Evolutionary conservation across 2,888 invertebrate genomes (phyloP).

Genomic region (Operophtera brumata): DNA sequence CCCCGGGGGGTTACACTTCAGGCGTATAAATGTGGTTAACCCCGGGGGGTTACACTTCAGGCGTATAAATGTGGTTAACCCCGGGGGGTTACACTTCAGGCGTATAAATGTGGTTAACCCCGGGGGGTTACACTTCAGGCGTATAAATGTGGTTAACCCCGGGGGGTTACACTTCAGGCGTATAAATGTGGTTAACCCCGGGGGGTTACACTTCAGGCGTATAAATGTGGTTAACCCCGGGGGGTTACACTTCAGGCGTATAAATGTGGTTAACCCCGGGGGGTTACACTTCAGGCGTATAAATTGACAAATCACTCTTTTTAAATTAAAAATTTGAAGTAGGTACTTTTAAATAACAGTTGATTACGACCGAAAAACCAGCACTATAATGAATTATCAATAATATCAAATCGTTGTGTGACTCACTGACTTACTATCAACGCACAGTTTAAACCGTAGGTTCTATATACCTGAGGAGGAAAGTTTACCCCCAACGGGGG

Average conservation of each 20-base stretch:
- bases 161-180: constrained; percentile 4
- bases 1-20: constrained; percentile 8
- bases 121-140: constrained; percentile 5
- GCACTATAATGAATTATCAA: no score
- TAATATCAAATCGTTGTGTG: no score
- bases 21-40: constrained; percentile 2
- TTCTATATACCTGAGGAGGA: no score
- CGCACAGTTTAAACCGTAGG: no score
- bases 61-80: constrained; percentile 4
- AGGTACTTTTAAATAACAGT: no score
- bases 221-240: constrained; percentile 5
- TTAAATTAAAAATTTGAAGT: background rate
- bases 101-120: constrained; percentile 5
- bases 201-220: constrained; percentile 5
- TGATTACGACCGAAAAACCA: no score
- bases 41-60: constrained; percentile 7
- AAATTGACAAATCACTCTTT: constrained; percentile 6
- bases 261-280: constrained; percentile 6
- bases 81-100: constrained; percentile 6
- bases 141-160: constrained; percentile 7
- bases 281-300: constrained; percentile 5
- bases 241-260: constrained; percentile 5
- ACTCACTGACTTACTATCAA: no score
- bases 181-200: constrained; percentile 6
- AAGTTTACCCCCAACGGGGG: no score